Conservation (phyloP, 1,140 invertebrate species). For the Palaemon carinicauda region DNA sequence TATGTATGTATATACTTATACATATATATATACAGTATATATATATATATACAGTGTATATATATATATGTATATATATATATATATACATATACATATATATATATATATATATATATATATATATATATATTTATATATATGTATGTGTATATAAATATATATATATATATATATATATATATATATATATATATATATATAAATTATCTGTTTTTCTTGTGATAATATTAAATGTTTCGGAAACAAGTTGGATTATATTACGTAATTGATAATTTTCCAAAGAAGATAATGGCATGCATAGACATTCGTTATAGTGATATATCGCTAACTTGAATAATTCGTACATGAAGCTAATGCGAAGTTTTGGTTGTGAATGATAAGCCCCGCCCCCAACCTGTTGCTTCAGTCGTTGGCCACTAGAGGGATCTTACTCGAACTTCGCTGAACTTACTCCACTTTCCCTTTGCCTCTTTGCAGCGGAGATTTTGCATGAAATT, state of each 20-base stretch:
- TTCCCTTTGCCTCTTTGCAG: background rate
- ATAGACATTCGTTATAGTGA: too few relatives aligned
- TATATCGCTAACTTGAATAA: too few relatives aligned
- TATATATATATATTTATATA: background rate
- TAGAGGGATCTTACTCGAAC: slow-evolving; percentile 9
- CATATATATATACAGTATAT: background rate
- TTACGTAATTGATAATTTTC: too few relatives aligned
- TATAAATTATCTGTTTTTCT: too few relatives aligned
- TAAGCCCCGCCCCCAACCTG: slow-evolving; percentile 19
- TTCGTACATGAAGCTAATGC: too few relatives aligned
- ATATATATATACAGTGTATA: background rate
- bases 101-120: too few relatives aligned
- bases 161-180: too few relatives aligned
- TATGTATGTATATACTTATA: background rate
- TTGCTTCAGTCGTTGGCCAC: slow-evolving; percentile 13
- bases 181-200: background rate
- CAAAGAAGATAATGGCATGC: too few relatives aligned
- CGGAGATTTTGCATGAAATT: too few relatives aligned
- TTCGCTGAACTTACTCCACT: background rate
- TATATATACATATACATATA: background rate
- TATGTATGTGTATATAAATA: too few relatives aligned
- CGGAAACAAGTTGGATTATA: too few relatives aligned
- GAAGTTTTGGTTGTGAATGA: slow-evolving; percentile 22
- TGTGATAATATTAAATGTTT: too few relatives aligned
- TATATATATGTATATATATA: background rate